Percentiles rank a stretch among this genome's conserved stretches.
Evolutionary conservation across 92 coral and sea anemone genomes (phyloP).

Genomic region (Isaurus tuberculatus): DNA sequence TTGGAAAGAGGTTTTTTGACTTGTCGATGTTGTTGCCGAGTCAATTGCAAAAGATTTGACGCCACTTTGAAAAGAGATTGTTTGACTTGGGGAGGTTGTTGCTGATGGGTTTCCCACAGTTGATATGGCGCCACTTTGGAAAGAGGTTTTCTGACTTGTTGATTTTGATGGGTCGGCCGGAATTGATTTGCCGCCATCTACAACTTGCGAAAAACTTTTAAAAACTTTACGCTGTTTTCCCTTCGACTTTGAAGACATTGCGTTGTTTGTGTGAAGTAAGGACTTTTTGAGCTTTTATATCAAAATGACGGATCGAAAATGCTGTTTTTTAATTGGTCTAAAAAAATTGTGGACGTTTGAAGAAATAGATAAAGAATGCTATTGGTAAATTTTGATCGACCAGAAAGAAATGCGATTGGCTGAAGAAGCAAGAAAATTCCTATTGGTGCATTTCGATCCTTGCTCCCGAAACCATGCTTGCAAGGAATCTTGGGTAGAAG

Average conservation of each 20-base stretch:
- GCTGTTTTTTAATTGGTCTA: constrained; percentile 18
- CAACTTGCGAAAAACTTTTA: too few species aligned
- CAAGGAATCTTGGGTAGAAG: too few species aligned
- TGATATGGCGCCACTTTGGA: too few species aligned
- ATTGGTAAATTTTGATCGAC: background rate
- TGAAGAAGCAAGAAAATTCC: background rate
- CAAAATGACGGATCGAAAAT: constrained; percentile 16
- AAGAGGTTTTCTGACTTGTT: too few species aligned
- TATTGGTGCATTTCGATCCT: too few species aligned
- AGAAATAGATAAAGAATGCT: background rate
- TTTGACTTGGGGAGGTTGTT: too few species aligned
- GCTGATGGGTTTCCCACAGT: too few species aligned
- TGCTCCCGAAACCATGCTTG: too few species aligned
- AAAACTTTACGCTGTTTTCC: background rate
- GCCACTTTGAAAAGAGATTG: too few species aligned
- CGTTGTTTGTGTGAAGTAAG: background rate
- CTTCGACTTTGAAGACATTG: constrained; percentile 10
- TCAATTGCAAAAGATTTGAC: background rate
- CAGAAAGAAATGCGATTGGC: background rate
- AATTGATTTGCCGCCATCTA: background rate
- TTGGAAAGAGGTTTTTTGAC: background rate
- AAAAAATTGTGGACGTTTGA: background rate
- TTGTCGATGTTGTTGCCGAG: too few species aligned
- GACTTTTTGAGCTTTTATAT: background rate
- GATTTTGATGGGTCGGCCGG: too few species aligned